Percentiles rank a stretch among this genome's conserved stretches.
These are phyloP conservation scores for Oreortyx pictus DNA, from an alignment of 2,797 vertebrate species.

Conservation along the genomic window DNA sequence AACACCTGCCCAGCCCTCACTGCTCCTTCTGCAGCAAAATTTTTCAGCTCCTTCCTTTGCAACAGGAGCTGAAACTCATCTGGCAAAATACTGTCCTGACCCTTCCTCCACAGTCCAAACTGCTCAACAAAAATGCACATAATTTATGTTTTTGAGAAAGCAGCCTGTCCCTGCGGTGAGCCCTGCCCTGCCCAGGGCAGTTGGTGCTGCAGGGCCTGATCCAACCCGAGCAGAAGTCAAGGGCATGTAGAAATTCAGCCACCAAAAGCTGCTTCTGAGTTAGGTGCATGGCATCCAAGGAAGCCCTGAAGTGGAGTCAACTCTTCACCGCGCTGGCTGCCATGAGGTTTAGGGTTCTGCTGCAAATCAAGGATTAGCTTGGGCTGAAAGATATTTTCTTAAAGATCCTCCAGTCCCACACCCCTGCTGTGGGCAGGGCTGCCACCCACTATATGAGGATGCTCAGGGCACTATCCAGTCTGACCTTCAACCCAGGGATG, in stretches of 20 bases:
- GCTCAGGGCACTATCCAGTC: background rate
- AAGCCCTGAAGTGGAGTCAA: background rate
- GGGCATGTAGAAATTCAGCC: background rate
- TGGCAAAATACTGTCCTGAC: slow-evolving; percentile 59
- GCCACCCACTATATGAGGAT: background rate
- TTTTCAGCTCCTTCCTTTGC: background rate
- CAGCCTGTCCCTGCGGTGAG: slow-evolving; percentile 79
- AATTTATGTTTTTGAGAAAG: slow-evolving; percentile 79
- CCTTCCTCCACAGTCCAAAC: slow-evolving; percentile 61
- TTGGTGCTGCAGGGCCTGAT: slow-evolving; percentile 74
- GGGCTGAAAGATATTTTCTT: background rate
- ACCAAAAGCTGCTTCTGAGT: background rate
- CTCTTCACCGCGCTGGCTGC: background rate
- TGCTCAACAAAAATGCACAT: slow-evolving; percentile 73
- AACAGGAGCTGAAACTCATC: slow-evolving; percentile 48
- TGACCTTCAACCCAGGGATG: background rate
- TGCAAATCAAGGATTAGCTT: background rate
- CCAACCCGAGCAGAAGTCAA: background rate
- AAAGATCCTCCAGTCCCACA: background rate
- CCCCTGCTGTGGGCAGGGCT: background rate
- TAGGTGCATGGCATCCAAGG: slow-evolving; percentile 37
- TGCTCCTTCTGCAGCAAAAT: background rate
- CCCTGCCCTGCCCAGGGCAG: slow-evolving; percentile 83
- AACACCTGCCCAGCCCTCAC: background rate
- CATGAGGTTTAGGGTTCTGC: background rate